These are phyloP conservation scores for Scaptomyza flava DNA, from an alignment of 2,888 invertebrate genomes.

Conservation along the genomic window DNA sequence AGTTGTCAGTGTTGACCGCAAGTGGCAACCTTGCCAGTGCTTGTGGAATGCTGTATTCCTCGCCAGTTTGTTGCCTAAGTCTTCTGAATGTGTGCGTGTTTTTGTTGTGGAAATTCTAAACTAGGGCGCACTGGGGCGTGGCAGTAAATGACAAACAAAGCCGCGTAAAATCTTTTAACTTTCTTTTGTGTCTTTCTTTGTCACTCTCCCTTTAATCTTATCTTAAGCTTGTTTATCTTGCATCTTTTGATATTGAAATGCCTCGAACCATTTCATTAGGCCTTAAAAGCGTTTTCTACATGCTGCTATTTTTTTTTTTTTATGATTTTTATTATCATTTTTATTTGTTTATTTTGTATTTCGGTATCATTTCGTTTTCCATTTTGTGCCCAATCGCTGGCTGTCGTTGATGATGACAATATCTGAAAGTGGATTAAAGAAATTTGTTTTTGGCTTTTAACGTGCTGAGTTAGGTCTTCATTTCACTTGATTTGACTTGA, in stretches of 20 bases:
- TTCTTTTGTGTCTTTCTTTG: slow-evolving; percentile 49
- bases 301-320: slow-evolving; percentile 16
- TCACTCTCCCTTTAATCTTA: slow-evolving; percentile 66
- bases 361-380: slow-evolving; percentile 16
- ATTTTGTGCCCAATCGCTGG: slow-evolving; percentile 50
- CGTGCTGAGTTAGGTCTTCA: slow-evolving; percentile 19
- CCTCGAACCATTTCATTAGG: slow-evolving; percentile 53
- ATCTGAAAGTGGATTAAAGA: slow-evolving; percentile 35
- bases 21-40: slow-evolving; percentile 49
- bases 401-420: slow-evolving; percentile 22
- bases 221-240: slow-evolving; percentile 65
- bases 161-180: slow-evolving; percentile 45
- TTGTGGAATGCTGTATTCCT: slow-evolving; percentile 47
- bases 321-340: slow-evolving; percentile 17
- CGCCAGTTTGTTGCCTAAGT: slow-evolving; percentile 70
- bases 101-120: slow-evolving; percentile 58
- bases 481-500: slow-evolving; percentile 19
- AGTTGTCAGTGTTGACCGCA: slow-evolving; percentile 63
- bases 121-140: slow-evolving; percentile 43
- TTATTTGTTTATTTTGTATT: slow-evolving; percentile 20
- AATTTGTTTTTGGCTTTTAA: slow-evolving; percentile 32
- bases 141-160: slow-evolving; percentile 6
- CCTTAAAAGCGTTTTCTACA: slow-evolving; percentile 45
- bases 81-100: slow-evolving; percentile 49
- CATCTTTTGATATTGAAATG: slow-evolving; percentile 58